These are phyloP conservation scores for Prietella phreatophila DNA, from an alignment of 2,113 vertebrate genomes.

Conservation along the genomic window DNA sequence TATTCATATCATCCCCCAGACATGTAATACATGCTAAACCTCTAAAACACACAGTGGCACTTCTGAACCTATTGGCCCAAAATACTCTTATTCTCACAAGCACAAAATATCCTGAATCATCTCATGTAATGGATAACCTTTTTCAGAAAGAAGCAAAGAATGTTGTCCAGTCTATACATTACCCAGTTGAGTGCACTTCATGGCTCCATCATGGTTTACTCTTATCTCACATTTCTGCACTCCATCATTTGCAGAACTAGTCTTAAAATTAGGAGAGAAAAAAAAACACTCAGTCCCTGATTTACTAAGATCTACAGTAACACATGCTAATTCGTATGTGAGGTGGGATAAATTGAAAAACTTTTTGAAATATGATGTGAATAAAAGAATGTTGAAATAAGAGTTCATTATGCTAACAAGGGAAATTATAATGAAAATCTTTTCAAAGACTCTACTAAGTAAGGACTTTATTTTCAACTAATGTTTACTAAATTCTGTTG, in stretches of 20 bases:
- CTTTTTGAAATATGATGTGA: neutral
- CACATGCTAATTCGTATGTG: constrained; percentile 6
- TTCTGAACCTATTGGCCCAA: neutral
- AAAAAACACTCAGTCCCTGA: neutral
- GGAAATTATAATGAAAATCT: neutral
- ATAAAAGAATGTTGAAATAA: neutral
- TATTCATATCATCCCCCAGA: neutral
- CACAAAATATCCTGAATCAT: neutral
- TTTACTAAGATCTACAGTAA: neutral
- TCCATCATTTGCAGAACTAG: neutral
- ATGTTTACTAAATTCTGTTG: neutral
- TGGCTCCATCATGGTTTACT: neutral
- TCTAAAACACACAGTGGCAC: neutral
- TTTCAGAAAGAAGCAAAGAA: neutral
- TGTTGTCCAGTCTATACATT: neutral
- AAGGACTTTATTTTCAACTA: neutral
- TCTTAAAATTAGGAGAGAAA: neutral
- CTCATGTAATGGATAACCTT: neutral
- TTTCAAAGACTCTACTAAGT: neutral
- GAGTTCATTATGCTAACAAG: neutral
- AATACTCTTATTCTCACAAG: neutral
- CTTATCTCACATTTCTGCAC: neutral
- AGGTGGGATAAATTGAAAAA: neutral
- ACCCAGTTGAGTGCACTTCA: neutral
- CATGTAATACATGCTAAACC: neutral